Conservation (phyloP, 2,797 vertebrate genomes). For the Propithecus deckenii region DNA sequence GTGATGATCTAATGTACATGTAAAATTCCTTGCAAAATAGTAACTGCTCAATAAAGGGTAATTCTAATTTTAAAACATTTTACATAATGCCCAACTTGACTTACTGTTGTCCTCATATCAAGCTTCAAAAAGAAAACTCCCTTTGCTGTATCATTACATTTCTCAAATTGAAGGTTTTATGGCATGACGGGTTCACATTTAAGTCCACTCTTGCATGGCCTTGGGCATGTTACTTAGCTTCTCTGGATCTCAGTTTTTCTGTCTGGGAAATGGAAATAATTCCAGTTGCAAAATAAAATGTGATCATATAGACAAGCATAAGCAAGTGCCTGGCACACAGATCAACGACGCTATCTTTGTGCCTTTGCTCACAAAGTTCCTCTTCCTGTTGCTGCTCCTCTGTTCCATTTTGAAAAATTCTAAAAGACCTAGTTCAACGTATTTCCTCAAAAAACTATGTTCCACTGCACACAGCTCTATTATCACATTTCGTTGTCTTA, state of each 20-base stretch:
- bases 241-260: neutral
- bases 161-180: neutral
- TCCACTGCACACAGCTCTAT: neutral
- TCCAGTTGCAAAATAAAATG: neutral
- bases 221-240: neutral
- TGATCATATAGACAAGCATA: neutral
- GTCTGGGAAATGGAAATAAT: conserved; percentile 4
- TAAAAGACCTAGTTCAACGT: neutral
- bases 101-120: neutral
- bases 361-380: neutral
- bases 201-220: neutral
- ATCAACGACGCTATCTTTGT: neutral
- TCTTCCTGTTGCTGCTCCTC: neutral
- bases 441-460: neutral
- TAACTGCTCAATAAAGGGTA: neutral
- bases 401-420: conserved; percentile 24
- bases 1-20: neutral
- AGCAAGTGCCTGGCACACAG: neutral
- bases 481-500: neutral
- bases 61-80: neutral
- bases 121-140: neutral
- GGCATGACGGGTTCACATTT: neutral
- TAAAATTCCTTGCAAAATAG: neutral
- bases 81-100: neutral
- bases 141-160: neutral